phyloP scores from a whole-genome alignment of 2,113 vertebrate genomes.

The Plectropomus leopardus region DNA sequence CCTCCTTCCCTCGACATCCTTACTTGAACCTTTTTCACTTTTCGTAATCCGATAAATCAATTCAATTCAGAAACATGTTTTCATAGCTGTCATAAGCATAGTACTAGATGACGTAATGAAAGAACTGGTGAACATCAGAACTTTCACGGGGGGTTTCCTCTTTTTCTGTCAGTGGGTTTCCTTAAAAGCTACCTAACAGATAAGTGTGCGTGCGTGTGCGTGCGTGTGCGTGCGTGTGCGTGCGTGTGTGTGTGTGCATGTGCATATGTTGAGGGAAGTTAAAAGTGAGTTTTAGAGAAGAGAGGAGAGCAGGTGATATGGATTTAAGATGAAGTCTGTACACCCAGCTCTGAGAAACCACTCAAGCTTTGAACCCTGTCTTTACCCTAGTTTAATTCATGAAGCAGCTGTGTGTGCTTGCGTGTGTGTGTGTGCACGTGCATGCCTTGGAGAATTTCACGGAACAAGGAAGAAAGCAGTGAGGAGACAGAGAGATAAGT shows the following conservation, averaged over 20 bases:
- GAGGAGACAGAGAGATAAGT: background rate
- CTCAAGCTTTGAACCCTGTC: slow-evolving; percentile 61
- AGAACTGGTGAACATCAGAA: too few relatives aligned
- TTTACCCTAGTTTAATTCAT: slow-evolving; percentile 50
- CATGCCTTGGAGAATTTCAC: slow-evolving; percentile 2
- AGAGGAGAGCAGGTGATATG: slow-evolving; percentile 52
- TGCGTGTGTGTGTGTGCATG: background rate
- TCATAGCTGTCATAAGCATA: too few relatives aligned
- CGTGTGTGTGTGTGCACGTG: background rate
- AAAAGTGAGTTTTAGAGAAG: slow-evolving; percentile 51
- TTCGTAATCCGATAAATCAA: too few relatives aligned
- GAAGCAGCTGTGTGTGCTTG: slow-evolving; percentile 12
- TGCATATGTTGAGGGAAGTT: background rate
- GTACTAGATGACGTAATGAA: too few relatives aligned
- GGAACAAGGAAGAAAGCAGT: slow-evolving; percentile 5
- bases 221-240: background rate
- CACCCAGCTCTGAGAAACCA: slow-evolving; percentile 52
- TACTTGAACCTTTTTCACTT: background rate
- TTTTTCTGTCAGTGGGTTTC: too few relatives aligned
- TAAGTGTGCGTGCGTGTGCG: too few relatives aligned
- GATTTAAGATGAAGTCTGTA: slow-evolving; percentile 59
- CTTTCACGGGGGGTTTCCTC: too few relatives aligned
- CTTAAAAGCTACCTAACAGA: too few relatives aligned
- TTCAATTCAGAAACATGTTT: background rate
- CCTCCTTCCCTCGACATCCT: background rate